Base-by-base conservation (phyloP, 2,888 invertebrate species). In the Pilophorus perplexus region DNA sequence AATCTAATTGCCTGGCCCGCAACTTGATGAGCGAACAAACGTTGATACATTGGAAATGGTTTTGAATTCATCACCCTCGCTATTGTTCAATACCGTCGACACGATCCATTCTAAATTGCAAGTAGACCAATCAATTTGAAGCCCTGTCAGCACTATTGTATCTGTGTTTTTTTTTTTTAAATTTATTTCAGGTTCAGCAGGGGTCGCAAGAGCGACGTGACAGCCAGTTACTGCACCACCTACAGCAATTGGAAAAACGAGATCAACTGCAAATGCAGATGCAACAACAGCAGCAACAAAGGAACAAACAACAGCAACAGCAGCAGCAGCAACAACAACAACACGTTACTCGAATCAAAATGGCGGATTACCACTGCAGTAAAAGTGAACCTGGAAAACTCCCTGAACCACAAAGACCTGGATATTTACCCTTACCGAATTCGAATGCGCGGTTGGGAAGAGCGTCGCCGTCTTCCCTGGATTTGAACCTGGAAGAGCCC, bases 351-450 rank as follows among this genome's bases (percentile, higher is more conserved):
- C 37, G 65, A 16, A 59, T 67, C n/a, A 67, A 60, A 40, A 48
- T 52, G 66, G 79, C 81, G 0, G 80, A 82, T 71, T 82, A 81
- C 70, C 81, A 82, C 69, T 80, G 79, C 72, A 71, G 71, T 60
- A 79, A 76, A 68, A 79, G 78, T 70, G 78, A 78, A 69, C 78
- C 78, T 5, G 74, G 72, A 22, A 69, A 68, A 16, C 62, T 72
- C 10, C 69, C 70, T 8, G 55, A 64, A 27, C 64, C 67, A 8
- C 68, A 66, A 20, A 44, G 72, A 33, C 72, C 72, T 3, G 77
- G 76, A 5, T 78, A 78, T 2, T 71, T 79, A 12, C 78, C 79
- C 1, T 70, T 78, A 42, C 77, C 79, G 0, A 38, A 55, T 16
- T 52, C 72, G 59, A 59, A 52, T 60, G 12, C 40, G 16, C 20